Percentiles rank a stretch among this genome's conserved stretches.
Conservation (phyloP, 1,140 invertebrate species). For the Helicoverpa zea region DNA sequence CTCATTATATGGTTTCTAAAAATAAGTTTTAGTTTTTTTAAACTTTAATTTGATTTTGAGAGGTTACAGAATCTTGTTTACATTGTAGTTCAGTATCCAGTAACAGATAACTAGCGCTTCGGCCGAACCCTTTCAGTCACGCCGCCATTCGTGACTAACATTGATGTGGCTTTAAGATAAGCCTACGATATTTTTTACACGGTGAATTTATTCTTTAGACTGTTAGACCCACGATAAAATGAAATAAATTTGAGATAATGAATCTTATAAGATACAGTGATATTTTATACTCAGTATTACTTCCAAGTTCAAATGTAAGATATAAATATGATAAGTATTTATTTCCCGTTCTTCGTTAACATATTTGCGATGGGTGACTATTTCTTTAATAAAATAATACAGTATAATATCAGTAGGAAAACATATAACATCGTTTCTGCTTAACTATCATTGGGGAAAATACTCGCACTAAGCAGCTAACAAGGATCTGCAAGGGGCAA, state of each 20-base stretch:
- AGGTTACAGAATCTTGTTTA: slow-evolving; percentile 62
- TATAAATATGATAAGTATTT: background rate
- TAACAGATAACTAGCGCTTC: slow-evolving; percentile 73
- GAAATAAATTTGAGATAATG: slow-evolving; percentile 57
- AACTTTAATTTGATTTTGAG: background rate
- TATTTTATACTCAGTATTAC: slow-evolving; percentile 42
- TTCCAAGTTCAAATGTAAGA: slow-evolving; percentile 38
- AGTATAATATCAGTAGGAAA: slow-evolving; percentile 16
- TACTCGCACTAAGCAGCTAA: slow-evolving; percentile 63
- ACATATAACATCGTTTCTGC: slow-evolving; percentile 46
- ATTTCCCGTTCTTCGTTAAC: background rate
- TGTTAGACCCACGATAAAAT: slow-evolving; percentile 58
- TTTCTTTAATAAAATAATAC: background rate
- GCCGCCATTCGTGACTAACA: slow-evolving; percentile 80
- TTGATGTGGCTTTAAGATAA: slow-evolving; percentile 77
- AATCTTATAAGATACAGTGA: slow-evolving; percentile 50
- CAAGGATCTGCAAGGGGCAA: slow-evolving; percentile 67
- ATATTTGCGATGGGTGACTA: no score
- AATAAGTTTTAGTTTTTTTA: background rate
- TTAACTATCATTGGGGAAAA: slow-evolving; percentile 67
- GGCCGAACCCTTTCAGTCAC: slow-evolving; percentile 68
- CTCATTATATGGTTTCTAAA: background rate
- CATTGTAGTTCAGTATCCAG: slow-evolving; percentile 69
- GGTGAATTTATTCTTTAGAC: slow-evolving; percentile 64
- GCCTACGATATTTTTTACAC: slow-evolving; percentile 76